Evolutionary conservation across 2,888 invertebrate genomes (phyloP), one percentile per base, ranked within the genome.

Genomic region (Creontiades dilutus): DNA sequence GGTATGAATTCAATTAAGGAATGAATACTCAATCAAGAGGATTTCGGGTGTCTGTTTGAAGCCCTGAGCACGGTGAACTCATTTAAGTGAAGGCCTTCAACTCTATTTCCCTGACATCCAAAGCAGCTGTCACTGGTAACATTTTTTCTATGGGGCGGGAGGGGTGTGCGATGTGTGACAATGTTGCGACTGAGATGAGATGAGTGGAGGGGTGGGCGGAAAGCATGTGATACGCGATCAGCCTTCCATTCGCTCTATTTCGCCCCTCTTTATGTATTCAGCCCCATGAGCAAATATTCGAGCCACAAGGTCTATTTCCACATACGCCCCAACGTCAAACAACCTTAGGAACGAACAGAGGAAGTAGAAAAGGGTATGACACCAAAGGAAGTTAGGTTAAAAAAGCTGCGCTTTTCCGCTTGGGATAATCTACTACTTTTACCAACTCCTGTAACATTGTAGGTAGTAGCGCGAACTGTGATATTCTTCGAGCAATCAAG

Each of bases 251-350:
- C 27, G 11, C 68, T 68, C 23, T 68, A 68, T 68, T 23, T 68
- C n/a, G 57, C 68, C 68, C 68, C 68, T 68, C 23, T 68, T 68
- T 68, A 68, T 68, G 68, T 68, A 68, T 68, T 68, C 68, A 68
- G 68, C 68, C 23, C 68, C 68, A 68, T 68, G 68, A 68, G 68
- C 68, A 68, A 23, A 68, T 68, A 68, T 68, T 68, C 68, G 68
- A 23, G 68, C 68, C 23, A 68, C 68, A 23, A 68, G 68, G 68
- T 68, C 68, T 68, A 68, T 68, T 68, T 23, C 68, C 68, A 23
- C 68, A 68, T 23, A 68, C 68, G 68, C 27, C 27, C 23, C 68
- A 23, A 68, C 23, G 68, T 23, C 68, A 68, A 68, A 23, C 68
- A 68, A 68, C 14, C 61, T 23, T 27, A 23, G 68, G 23, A 68